A percentile compares a stretch with the other conserved stretches of the same genome.
These are phyloP conservation scores for Limenitis camilla DNA, from an alignment of 2,888 invertebrate species.

Conservation along the genomic window DNA sequence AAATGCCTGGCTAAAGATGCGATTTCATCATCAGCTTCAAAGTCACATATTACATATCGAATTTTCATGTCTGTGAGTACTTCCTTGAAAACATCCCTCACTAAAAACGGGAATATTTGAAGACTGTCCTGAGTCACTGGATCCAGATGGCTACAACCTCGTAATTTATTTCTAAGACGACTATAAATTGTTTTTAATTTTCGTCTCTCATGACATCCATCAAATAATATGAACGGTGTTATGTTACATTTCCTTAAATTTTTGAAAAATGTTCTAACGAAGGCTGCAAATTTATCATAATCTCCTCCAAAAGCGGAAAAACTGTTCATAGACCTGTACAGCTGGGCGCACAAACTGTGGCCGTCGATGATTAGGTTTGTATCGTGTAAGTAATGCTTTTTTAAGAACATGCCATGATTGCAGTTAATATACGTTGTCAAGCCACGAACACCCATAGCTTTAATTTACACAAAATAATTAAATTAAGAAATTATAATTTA, in stretches of 20 bases:
- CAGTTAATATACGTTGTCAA: conserved; percentile 85
- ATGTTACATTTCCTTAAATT: conserved; percentile 81
- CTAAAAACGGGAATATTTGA: conserved; percentile 82
- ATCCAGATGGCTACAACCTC: conserved; percentile 72
- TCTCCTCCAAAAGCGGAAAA: conserved; percentile 89
- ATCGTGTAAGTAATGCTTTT: conserved; percentile 78
- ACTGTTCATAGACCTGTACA: conserved; percentile 77
- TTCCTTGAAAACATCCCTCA: conserved; percentile 83
- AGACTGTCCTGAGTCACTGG: conserved; percentile 68
- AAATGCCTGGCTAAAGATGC: conserved; percentile 85
- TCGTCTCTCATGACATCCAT: conserved; percentile 83
- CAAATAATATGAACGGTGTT: conserved; percentile 82
- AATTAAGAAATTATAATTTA: no score
- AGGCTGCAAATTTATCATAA: conserved; percentile 83
- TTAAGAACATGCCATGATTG: conserved; percentile 78
- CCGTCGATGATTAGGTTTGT: conserved; percentile 86
- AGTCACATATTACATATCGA: conserved; percentile 82
- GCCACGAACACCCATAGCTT: conserved; percentile 86
- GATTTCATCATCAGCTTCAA: conserved; percentile 93
- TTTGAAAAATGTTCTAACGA: conserved; percentile 79
- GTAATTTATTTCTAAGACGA: conserved; percentile 76
- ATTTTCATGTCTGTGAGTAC: conserved; percentile 79
- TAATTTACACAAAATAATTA: no score
- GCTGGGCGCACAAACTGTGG: conserved; percentile 80
- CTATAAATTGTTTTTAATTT: conserved; percentile 80